Percentiles rank a stretch among this genome's conserved stretches.
phyloP scores from a whole-genome alignment of 2,113 vertebrate genomes.

The Forbesichthys agassizii region DNA sequence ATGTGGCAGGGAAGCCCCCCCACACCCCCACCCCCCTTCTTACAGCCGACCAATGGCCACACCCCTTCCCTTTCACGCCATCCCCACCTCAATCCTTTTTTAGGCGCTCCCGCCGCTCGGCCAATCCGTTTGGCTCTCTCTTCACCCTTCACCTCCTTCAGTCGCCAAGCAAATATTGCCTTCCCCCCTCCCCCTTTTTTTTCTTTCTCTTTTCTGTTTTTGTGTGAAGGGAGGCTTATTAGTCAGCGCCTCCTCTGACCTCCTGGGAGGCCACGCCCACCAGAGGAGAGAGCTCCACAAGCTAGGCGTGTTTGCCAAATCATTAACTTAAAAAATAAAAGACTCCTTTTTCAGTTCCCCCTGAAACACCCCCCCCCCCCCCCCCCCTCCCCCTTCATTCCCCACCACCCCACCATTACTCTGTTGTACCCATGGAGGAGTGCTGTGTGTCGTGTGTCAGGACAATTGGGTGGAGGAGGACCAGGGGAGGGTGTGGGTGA shows the following conservation, averaged over 20 bases:
- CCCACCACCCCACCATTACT: slow-evolving; percentile 21
- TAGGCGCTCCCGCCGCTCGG: slow-evolving; percentile 38
- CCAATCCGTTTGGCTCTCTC: neutral
- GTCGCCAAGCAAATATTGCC: slow-evolving; percentile 64
- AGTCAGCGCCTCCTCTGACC: slow-evolving; percentile 66
- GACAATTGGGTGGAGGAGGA: slow-evolving; percentile 50
- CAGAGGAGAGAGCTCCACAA: slow-evolving; percentile 62
- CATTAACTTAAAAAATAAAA: slow-evolving; percentile 81
- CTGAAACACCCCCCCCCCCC: slow-evolving; percentile 45
- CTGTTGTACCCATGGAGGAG: slow-evolving; percentile 34
- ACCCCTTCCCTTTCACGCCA: slow-evolving; percentile 23
- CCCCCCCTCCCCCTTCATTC: slow-evolving; percentile 46
- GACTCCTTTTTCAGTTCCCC: slow-evolving; percentile 57
- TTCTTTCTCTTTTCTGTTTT: slow-evolving; percentile 26
- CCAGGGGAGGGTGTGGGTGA: neutral
- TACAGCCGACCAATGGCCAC: slow-evolving; percentile 56
- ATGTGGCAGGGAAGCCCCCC: slow-evolving; percentile 76
- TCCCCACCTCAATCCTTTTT: slow-evolving; percentile 22
- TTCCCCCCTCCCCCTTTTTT: too few species aligned
- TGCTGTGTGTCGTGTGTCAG: slow-evolving; percentile 62
- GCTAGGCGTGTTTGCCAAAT: slow-evolving; percentile 75
- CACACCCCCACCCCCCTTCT: slow-evolving; percentile 28
- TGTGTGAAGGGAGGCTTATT: slow-evolving; percentile 72
- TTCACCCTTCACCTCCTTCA: slow-evolving; percentile 46
- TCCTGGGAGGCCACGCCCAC: slow-evolving; percentile 71